A percentile compares a stretch with the other conserved stretches of the same genome.
Conservation (phyloP, 1,140 invertebrate genomes). For the Episyrphus balteatus region DNA sequence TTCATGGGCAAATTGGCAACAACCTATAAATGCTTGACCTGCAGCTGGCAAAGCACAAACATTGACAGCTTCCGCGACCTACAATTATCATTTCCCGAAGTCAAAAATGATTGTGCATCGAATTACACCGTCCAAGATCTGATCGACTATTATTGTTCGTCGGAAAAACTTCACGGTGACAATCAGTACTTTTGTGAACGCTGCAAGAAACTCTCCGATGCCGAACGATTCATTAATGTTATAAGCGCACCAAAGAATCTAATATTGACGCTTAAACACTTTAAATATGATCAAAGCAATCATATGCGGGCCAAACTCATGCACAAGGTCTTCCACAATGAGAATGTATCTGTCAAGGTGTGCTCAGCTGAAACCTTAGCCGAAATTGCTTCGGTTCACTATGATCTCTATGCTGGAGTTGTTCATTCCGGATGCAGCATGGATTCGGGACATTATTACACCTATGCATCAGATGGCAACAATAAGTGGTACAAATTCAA, state of each 20-base stretch:
- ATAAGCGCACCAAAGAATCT: constrained; percentile 61
- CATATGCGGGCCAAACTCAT: constrained; percentile 62
- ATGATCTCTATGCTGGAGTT: constrained; percentile 67
- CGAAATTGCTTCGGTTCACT: constrained; percentile 38
- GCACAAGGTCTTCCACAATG: constrained; percentile 53
- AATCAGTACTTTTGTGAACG: constrained; percentile 72
- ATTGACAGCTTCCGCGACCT: constrained; percentile 69
- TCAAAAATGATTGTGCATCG: constrained; percentile 39
- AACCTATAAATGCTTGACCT: constrained; percentile 58
- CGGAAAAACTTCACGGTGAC: constrained; percentile 65
- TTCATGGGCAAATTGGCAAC: constrained; percentile 66
- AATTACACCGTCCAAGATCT: constrained; percentile 54
- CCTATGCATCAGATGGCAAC: constrained; percentile 57
- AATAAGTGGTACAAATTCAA: constrained; percentile 75
- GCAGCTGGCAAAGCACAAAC: constrained; percentile 55
- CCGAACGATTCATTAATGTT: constrained; percentile 59
- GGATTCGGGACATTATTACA: constrained; percentile 80
- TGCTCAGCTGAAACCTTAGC: constrained; percentile 20
- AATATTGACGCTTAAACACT: constrained; percentile 69
- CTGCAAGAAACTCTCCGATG: constrained; percentile 63
- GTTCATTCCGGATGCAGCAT: constrained; percentile 72
- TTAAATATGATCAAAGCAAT: constrained; percentile 60
- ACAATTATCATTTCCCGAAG: constrained; percentile 65
- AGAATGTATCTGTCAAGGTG: constrained; percentile 42
- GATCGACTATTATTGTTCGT: constrained; percentile 61